phyloP scores from a whole-genome alignment of 2,888 invertebrate genomes.

The Homarus gammarus region DNA sequence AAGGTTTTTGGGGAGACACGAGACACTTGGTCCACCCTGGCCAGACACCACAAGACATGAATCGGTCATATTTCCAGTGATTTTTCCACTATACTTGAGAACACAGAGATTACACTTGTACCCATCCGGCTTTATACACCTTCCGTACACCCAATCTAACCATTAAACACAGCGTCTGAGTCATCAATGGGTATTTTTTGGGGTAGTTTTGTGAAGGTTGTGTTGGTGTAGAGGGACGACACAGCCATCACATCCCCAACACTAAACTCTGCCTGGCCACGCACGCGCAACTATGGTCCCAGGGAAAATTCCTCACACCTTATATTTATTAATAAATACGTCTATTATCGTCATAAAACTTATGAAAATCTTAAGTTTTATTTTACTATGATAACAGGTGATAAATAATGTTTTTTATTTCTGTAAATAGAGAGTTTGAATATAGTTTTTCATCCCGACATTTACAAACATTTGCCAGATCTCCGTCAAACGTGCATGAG shows the following conservation, averaged over 20 bases:
- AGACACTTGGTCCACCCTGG: too few species aligned
- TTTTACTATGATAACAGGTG: background rate
- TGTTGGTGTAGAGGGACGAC: too few species aligned
- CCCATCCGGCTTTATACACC: too few species aligned
- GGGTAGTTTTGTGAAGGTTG: too few species aligned
- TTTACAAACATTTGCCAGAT: background rate
- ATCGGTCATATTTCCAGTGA: too few species aligned
- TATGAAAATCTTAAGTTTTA: background rate
- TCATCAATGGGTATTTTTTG: conserved; percentile 46
- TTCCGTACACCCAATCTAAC: background rate
- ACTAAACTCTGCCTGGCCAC: conserved; percentile 7
- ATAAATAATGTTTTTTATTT: background rate
- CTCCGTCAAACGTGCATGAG: conserved; percentile 29
- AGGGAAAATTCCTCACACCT: background rate
- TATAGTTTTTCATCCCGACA: conserved; percentile 20
- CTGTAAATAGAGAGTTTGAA: background rate
- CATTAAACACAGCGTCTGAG: conserved; percentile 52
- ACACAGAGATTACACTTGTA: too few species aligned
- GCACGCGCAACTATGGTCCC: conserved; percentile 16
- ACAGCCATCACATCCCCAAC: conserved; percentile 38
- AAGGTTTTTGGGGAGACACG: too few species aligned
- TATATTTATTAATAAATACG: background rate
- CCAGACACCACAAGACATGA: too few species aligned
- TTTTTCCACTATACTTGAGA: too few species aligned
- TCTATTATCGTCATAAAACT: background rate